Conservation (phyloP, 2,888 invertebrate species). For the Aspidiotus destructor region DNA sequence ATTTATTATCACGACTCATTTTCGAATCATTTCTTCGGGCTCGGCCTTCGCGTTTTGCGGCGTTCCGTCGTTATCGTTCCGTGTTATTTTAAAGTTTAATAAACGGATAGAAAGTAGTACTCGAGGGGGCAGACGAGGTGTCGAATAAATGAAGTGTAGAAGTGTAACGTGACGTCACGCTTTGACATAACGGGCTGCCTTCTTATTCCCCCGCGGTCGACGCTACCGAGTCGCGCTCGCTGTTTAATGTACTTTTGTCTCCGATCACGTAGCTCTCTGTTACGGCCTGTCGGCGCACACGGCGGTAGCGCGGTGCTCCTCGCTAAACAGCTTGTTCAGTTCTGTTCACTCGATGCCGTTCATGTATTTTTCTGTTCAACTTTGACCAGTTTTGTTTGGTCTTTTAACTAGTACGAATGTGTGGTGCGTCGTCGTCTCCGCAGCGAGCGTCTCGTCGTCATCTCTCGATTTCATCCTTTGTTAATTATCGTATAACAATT, state of each 20-base stretch:
- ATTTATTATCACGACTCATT: conserved; percentile 25
- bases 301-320: conserved; percentile 10
- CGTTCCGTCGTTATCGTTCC: conserved; percentile 28
- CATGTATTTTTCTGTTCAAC: conserved; percentile 1
- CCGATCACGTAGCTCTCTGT: conserved; percentile 22
- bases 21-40: neutral
- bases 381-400: conserved; percentile 24
- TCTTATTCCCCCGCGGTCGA: conserved; percentile 2
- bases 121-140: conserved; percentile 30
- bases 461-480: neutral
- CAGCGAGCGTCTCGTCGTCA: neutral
- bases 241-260: conserved; percentile 27
- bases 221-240: conserved; percentile 7
- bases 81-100: conserved; percentile 32
- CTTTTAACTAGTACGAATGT: neutral
- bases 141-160: conserved; percentile 32
- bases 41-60: neutral
- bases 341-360: conserved; percentile 2
- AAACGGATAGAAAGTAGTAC: conserved; percentile 32
- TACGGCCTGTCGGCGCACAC: conserved; percentile 7
- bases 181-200: conserved; percentile 29
- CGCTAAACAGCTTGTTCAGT: conserved; percentile 30
- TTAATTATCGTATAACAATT: neutral
- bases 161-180: conserved; percentile 32
- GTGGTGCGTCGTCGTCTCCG: neutral